Evolutionary conservation across 2,797 vertebrate genomes (phyloP), one percentile per base, ranked within the genome.

Genomic region (Coilia nasus): DNA sequence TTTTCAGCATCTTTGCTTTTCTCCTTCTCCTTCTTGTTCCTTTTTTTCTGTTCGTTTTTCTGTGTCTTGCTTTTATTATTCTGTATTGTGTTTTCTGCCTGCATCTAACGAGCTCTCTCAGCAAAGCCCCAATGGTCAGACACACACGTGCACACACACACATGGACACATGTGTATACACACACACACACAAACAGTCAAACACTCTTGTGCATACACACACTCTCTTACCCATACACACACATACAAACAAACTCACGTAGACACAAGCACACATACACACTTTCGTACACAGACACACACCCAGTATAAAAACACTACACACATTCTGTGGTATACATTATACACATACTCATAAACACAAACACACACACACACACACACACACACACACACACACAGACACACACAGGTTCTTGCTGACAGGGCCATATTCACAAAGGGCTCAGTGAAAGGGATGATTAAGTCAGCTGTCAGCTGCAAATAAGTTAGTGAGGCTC

Each of bases 31-130:
- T 14, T 54, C 50, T 54, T 10, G 9, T 54, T 54, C 14, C 50
- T 19, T 31, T 41, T 10, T 54, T 9, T 54, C 50, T 10, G 50
- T 54, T 54, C 50, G 50, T 54, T 54, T 54, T 19, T 78, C 71
- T 78, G 64, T 31, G 31, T 71, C 64, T 75, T 35, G 67, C 15
- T 41, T 71, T 71, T 44, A 78, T 78, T 44, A 67, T 47, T 71
- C 82, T 67, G 12, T 81, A 85, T 25, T 4, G 50, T n/a, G 7
- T 81, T 56, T 54, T 84, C 47, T 50, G 59, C 6, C 71, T 44
- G 19, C 31, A 35, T 44, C 71, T 78, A 78, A 78, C 71, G 17
- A 78, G 71, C 17, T 78, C 35, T 35, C 71, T 41, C 71, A 44
- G 71, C 35, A 19, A 78, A 78, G 71, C 35, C 71, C 35, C 17